Conservation (phyloP, 2,888 invertebrate genomes). For the Megalurothrips usitatus region DNA sequence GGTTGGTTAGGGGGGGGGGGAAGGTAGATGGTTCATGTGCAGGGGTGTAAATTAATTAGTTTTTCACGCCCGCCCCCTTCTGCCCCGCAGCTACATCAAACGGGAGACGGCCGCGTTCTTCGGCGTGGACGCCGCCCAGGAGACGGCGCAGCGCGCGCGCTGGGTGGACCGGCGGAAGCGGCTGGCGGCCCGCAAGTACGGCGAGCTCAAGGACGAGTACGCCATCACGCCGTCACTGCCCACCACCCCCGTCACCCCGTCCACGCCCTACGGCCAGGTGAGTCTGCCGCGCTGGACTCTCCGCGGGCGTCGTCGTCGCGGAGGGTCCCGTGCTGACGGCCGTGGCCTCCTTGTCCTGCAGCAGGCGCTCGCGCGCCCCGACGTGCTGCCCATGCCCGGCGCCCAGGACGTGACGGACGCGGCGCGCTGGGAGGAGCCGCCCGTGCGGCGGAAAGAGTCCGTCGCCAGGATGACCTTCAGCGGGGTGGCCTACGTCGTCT, state of each 20-base stretch:
- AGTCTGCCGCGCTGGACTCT: too few species aligned
- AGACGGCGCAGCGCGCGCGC: conserved; percentile 64
- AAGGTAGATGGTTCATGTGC: too few species aligned
- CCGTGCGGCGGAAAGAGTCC: conserved; percentile 66
- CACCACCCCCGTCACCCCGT: conserved; percentile 31
- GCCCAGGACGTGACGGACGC: conserved; percentile 45
- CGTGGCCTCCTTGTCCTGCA: conserved; percentile 28
- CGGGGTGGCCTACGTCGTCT: conserved; percentile 72
- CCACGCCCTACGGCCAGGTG: conserved; percentile 32
- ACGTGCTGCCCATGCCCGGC: conserved; percentile 47
- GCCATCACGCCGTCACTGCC: conserved; percentile 40
- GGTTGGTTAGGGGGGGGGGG: too few species aligned
- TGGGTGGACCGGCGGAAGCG: conserved; percentile 78
- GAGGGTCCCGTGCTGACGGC: too few species aligned
- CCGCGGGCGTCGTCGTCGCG: too few species aligned
- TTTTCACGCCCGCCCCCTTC: conserved; percentile 19
- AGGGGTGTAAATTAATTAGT: too few species aligned
- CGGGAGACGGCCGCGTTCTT: conserved; percentile 80
- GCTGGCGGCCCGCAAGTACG: conserved; percentile 65
- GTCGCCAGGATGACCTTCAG: conserved; percentile 77
- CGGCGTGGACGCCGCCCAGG: conserved; percentile 74
- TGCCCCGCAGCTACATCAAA: conserved; percentile 58
- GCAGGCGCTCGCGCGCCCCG: conserved; percentile 42
- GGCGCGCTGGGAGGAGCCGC: conserved; percentile 42
- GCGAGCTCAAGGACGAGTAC: conserved; percentile 52